Conservation (phyloP, 2,797 vertebrate genomes). For the Okamejei kenojei region DNA sequence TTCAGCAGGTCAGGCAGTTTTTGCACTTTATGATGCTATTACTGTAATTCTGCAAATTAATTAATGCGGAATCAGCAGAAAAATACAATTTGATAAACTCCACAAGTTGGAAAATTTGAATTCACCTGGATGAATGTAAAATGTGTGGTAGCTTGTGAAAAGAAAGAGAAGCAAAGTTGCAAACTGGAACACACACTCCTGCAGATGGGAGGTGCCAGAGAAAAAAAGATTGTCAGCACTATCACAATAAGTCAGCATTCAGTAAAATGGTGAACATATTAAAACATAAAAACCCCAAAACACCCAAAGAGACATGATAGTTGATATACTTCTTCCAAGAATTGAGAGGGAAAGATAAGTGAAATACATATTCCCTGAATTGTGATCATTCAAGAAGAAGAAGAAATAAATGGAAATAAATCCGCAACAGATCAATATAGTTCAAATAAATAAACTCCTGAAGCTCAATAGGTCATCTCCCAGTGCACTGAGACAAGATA, state of each 20-base stretch:
- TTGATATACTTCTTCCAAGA: neutral
- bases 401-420: neutral
- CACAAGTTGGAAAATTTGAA: neutral
- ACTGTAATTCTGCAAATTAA: neutral
- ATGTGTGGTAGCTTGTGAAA: neutral
- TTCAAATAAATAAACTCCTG: neutral
- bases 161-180: neutral
- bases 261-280: neutral
- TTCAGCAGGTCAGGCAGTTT: too few species aligned
- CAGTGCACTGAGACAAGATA: neutral
- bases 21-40: too few species aligned
- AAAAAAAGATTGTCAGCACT: neutral
- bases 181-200: neutral
- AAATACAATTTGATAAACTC: neutral
- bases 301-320: neutral
- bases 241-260: neutral
- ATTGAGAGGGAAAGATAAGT: neutral
- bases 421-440: neutral
- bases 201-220: neutral
- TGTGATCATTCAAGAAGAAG: neutral
- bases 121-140: neutral
- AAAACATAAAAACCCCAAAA: neutral
- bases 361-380: neutral
- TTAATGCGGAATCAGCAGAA: neutral
- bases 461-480: neutral